These are phyloP conservation scores for Lophius piscatorius DNA, from an alignment of 2,113 vertebrate species.

Conservation along the genomic window DNA sequence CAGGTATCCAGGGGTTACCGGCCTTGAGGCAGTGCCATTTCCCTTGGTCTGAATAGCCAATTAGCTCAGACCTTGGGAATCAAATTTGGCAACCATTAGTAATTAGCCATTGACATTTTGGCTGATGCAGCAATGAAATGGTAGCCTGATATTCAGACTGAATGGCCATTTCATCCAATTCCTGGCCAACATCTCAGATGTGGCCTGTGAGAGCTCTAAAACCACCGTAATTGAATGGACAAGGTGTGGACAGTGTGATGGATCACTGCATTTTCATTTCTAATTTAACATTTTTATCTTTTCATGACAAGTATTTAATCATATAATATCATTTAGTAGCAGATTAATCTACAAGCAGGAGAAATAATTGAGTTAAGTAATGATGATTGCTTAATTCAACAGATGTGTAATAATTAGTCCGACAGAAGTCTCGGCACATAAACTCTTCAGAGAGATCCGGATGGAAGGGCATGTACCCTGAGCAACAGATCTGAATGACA, in stretches of 20 bases:
- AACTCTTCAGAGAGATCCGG: too few species aligned
- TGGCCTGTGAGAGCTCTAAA: constrained; percentile 7
- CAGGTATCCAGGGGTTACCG: constrained; percentile 65
- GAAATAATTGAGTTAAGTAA: too few species aligned
- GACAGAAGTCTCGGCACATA: too few species aligned
- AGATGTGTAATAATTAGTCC: too few species aligned
- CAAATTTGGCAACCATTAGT: constrained; percentile 53
- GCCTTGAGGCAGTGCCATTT: constrained; percentile 67
- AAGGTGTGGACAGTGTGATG: not conserved
- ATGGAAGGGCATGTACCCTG: too few species aligned
- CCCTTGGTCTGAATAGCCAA: constrained; percentile 70
- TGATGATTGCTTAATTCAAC: too few species aligned
- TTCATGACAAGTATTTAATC: not conserved
- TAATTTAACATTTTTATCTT: constrained; percentile 11
- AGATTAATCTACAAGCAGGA: constrained; percentile 10
- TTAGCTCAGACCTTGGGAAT: constrained; percentile 69
- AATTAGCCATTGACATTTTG: constrained; percentile 74
- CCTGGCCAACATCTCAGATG: constrained; percentile 3
- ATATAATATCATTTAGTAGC: not conserved
- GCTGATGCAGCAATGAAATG: constrained; percentile 32
- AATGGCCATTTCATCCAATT: constrained; percentile 43
- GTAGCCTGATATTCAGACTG: constrained; percentile 33
- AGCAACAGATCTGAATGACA: too few species aligned
- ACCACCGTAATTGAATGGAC: constrained; percentile 1
- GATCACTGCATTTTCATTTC: constrained; percentile 28